Percentiles rank a stretch among this genome's conserved stretches.
These are phyloP conservation scores for Harpalus rufipes DNA, from an alignment of 2,888 invertebrate species.

Conservation along the genomic window DNA sequence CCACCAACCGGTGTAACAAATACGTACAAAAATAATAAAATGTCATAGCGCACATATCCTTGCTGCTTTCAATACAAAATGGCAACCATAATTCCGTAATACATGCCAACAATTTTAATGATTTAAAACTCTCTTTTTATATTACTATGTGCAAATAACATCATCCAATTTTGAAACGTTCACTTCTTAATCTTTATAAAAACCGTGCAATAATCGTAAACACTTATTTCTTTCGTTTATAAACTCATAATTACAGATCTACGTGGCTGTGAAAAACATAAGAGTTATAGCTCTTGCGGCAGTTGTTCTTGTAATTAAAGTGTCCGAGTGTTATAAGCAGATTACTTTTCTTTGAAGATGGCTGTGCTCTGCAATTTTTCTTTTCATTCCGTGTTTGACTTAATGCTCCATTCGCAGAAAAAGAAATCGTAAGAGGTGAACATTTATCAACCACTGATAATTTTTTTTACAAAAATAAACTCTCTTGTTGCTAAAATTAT, in stretches of 20 bases:
- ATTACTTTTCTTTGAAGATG: not conserved
- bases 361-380: not conserved
- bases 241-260: not conserved
- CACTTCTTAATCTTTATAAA: not conserved
- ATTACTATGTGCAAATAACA: too few species aligned
- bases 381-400: not conserved
- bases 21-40: too few species aligned
- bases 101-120: too few species aligned
- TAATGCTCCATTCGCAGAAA: not conserved
- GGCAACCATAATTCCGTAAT: too few species aligned
- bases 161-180: too few species aligned
- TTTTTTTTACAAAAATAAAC: not conserved
- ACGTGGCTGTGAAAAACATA: not conserved
- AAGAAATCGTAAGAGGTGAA: not conserved
- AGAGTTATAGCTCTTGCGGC: not conserved
- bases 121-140: too few species aligned
- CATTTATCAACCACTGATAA: not conserved
- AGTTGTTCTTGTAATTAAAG: constrained; percentile 6
- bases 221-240: not conserved
- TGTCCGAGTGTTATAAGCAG: constrained; percentile 1
- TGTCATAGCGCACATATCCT: too few species aligned
- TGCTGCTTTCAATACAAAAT: too few species aligned
- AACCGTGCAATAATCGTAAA: not conserved
- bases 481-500: not conserved
- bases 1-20: too few species aligned